Evolutionary conservation across 2,888 invertebrate genomes (phyloP).

Genomic region (Drosophila mimica): DNA sequence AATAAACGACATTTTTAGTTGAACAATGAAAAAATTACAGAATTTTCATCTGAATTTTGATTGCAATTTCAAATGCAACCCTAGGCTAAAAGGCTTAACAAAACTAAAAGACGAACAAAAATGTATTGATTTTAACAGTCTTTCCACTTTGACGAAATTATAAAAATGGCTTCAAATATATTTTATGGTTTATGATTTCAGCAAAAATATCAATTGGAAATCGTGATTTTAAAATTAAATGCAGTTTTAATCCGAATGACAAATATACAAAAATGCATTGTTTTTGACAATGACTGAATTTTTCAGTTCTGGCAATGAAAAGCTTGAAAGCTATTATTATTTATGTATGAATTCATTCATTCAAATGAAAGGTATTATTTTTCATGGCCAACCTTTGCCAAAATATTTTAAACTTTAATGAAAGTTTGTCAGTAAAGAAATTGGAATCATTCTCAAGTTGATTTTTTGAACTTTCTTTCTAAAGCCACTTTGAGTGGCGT

Average conservation of each 20-base stretch:
- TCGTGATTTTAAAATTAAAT: neutral
- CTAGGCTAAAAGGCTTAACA: neutral
- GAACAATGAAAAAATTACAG: neutral
- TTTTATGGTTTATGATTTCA: neutral
- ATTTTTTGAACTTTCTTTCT: neutral
- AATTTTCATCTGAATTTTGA: neutral
- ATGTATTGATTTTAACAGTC: neutral
- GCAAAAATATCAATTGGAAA: neutral
- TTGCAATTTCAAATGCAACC: neutral
- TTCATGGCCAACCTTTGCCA: neutral
- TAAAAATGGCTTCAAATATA: neutral
- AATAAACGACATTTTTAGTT: neutral
- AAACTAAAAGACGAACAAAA: neutral
- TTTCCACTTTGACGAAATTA: neutral
- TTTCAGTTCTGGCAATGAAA: no score
- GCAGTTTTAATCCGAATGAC: neutral
- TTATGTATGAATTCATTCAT: no score
- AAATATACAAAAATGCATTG: neutral
- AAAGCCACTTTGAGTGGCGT: neutral
- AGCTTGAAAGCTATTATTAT: no score
- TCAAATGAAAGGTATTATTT: neutral
- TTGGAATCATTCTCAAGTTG: neutral
- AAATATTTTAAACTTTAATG: neutral
- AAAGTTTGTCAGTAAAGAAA: neutral
- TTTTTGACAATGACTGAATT: no score